Evolutionary conservation across 1,140 invertebrate genomes (phyloP).

Genomic region (Apis cerana): DNA sequence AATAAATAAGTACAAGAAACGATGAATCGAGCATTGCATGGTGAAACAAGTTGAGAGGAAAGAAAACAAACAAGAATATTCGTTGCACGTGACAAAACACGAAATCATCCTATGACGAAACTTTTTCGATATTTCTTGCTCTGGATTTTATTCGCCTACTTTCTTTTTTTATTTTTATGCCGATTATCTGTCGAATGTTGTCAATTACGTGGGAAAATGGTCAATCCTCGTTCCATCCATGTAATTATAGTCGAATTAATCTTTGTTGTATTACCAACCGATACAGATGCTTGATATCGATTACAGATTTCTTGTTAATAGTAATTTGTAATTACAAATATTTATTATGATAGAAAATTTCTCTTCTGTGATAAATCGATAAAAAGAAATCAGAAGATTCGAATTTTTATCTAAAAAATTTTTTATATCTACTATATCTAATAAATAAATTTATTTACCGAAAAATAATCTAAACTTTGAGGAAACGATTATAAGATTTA

Average conservation of each 20-base stretch:
- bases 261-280: not conserved
- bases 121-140: not conserved
- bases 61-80: not conserved
- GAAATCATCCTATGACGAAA: constrained; percentile 15
- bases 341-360: no score
- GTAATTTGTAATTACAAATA: no score
- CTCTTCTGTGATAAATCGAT: no score
- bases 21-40: constrained; percentile 11
- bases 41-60: not conserved
- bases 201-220: not conserved
- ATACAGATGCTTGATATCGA: no score
- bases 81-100: constrained; percentile 11
- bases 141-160: not conserved
- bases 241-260: not conserved
- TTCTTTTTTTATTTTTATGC: not conserved
- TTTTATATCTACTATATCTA: no score
- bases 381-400: no score
- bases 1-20: not conserved
- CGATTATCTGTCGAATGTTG: not conserved
- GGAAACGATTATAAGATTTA: no score
- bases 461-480: no score
- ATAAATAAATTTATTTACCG: no score
- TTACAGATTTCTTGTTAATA: no score
- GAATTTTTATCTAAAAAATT: no score
- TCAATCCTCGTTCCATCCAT: not conserved